These are phyloP conservation scores for Drosophila nr. fundita DNA, from an alignment of 2,888 invertebrate genomes.

Conservation along the genomic window DNA sequence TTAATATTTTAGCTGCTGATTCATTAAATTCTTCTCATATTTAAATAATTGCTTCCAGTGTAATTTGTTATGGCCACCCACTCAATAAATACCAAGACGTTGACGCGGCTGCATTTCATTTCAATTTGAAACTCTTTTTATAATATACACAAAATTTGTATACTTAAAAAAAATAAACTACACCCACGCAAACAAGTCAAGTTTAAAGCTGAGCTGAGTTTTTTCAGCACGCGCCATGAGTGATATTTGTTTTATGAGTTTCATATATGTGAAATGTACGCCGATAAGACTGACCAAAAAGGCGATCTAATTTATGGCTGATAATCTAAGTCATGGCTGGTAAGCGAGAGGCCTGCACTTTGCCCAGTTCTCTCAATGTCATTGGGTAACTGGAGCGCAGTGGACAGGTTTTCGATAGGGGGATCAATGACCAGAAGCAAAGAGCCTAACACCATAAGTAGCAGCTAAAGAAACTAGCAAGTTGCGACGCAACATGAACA, in stretches of 20 bases:
- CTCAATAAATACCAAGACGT: conserved; percentile 60
- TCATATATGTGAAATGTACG: conserved; percentile 12
- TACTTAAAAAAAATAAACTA: conserved; percentile 17
- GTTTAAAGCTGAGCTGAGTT: conserved; percentile 23
- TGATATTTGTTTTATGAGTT: conserved; percentile 7
- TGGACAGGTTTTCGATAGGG: conserved; percentile 7
- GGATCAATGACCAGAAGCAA: conserved; percentile 32
- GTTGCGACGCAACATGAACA: conserved; percentile 24
- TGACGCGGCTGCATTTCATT: conserved; percentile 40
- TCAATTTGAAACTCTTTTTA: conserved; percentile 22
- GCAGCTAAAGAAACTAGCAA: conserved; percentile 22
- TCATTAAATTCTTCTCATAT: conserved; percentile 30
- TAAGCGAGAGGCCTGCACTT: conserved; percentile 17
- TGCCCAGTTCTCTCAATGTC: conserved; percentile 24
- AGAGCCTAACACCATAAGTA: conserved; percentile 5
- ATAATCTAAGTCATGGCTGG: conserved; percentile 18
- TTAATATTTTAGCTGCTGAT: conserved; percentile 8
- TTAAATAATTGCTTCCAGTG: conserved; percentile 41
- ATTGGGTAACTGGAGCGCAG: conserved; percentile 23
- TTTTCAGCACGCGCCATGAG: conserved; percentile 35
- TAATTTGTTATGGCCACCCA: conserved; percentile 51
- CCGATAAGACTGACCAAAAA: conserved; percentile 32
- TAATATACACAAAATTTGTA: conserved; percentile 14
- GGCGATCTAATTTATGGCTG: conserved; percentile 29
- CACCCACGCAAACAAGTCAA: conserved; percentile 40